Evolutionary conservation across 2,797 vertebrate genomes (phyloP), one percentile per base, ranked within the genome.

Genomic region (Tarsius wallacei): DNA sequence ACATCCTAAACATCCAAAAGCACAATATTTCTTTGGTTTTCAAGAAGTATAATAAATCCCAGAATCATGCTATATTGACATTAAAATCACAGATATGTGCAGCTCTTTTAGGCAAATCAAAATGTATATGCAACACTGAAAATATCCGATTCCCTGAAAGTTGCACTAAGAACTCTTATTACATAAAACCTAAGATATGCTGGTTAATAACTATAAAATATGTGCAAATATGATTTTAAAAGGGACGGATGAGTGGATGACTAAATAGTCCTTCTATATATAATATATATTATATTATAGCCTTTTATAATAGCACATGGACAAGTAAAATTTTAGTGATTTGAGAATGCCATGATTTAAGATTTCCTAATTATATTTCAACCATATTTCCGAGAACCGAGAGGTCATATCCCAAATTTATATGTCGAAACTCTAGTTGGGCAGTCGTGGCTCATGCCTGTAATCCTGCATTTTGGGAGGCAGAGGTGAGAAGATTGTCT

Each of bases 91-190:
- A 74, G n/a, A 36, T 33, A 74, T 16, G 2, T 4, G 3, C 19
- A 71, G 17, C 42, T 76, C 12, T 82, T 85, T 53, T 14, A 77
- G 22, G 24, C 15, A 87, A 61, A 87, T 87, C 92, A 90, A 92
- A 94, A 68, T 64, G 22, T 76, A 78, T 14, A 42, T 36, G 6
- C 2, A 86, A 63, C 28, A 78, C 7, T 78, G 24, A 80, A 93
- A 92, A 78, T 47, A 71, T 22, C 13, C 78, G 17, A 83, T 51
- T 78, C 1, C 24, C 5, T 89, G 4, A 15, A 95, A 53, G 22
- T 81, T 91, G 91, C 7, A 31, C 47, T 66, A 88, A 81, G 49
- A 81, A 89, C 2, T 64, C 4, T 13, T 82, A 13, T 31, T 21
- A 84, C 12, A 24, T 36, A 93, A 77, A 74, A 81, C 13, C 17